Percentiles rank a stretch among this genome's conserved stretches.
phyloP scores from a whole-genome alignment of 1,140 invertebrate species.

The Temnothorax curvispinosus region DNA sequence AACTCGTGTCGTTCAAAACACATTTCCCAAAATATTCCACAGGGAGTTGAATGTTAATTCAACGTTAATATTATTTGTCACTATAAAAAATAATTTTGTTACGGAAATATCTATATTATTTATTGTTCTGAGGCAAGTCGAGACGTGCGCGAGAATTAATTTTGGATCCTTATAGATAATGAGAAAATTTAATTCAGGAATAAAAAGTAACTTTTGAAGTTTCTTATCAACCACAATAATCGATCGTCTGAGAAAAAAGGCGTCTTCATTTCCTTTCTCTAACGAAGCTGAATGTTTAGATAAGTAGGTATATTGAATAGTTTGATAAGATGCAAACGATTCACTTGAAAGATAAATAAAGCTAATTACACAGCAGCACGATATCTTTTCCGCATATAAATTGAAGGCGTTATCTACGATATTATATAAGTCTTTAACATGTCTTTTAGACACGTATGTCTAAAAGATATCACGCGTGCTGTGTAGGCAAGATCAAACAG shows the following conservation, averaged over 20 bases:
- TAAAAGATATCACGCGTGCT: too few species aligned
- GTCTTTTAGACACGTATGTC: too few species aligned
- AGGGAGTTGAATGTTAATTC: neutral
- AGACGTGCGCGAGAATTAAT: neutral
- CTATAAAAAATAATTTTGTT: neutral
- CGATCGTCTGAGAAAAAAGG: neutral
- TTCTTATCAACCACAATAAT: neutral
- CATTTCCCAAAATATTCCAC: neutral
- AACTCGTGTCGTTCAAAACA: conserved; percentile 33
- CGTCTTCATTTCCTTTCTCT: neutral
- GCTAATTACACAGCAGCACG: neutral
- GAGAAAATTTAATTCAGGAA: neutral
- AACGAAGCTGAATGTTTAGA: neutral
- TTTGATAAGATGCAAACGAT: neutral
- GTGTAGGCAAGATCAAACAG: too few species aligned
- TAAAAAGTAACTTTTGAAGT: neutral
- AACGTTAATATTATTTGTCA: neutral
- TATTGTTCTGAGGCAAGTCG: neutral
- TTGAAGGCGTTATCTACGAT: neutral
- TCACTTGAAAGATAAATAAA: neutral
- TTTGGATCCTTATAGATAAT: neutral
- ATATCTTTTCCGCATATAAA: neutral
- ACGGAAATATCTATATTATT: neutral
- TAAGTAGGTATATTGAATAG: neutral
- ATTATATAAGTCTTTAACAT: neutral